These are phyloP conservation scores for Agonopterix subpropinquella DNA, from an alignment of 2,888 invertebrate genomes.

Conservation along the genomic window DNA sequence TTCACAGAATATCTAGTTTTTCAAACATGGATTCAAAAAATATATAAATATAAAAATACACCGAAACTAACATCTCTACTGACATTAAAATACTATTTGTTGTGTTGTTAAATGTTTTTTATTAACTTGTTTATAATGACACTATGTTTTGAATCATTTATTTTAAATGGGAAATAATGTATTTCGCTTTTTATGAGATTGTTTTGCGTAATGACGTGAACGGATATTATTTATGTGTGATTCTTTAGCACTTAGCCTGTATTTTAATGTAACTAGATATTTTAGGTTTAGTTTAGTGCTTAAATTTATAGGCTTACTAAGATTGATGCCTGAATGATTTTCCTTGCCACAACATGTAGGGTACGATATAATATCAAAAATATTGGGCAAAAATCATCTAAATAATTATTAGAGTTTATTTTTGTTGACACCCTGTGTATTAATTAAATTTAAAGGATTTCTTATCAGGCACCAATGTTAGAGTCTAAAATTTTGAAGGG, in stretches of 20 bases:
- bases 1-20: too few species aligned
- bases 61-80: constrained; percentile 21
- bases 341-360: too few species aligned
- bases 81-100: constrained; percentile 47
- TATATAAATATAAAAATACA: constrained; percentile 17
- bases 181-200: constrained; percentile 52
- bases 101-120: constrained; percentile 66
- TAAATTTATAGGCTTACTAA: constrained; percentile 23
- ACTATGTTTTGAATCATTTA: constrained; percentile 50
- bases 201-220: constrained; percentile 55
- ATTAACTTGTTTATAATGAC: constrained; percentile 57
- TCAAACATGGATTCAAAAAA: too few species aligned
- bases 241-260: constrained; percentile 53
- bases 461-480: constrained; percentile 42
- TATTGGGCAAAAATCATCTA: too few species aligned
- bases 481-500: constrained; percentile 23
- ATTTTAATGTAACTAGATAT: constrained; percentile 56
- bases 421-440: too few species aligned
- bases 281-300: constrained; percentile 20
- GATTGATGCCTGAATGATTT: constrained; percentile 25
- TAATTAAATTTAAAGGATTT: background rate
- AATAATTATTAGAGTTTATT: too few species aligned
- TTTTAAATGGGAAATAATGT: constrained; percentile 36
- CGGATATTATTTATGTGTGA: constrained; percentile 73
- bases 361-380: background rate